phyloP scores from a whole-genome alignment of 2,888 invertebrate genomes.

The Drosophila nr. perissopoda region DNA sequence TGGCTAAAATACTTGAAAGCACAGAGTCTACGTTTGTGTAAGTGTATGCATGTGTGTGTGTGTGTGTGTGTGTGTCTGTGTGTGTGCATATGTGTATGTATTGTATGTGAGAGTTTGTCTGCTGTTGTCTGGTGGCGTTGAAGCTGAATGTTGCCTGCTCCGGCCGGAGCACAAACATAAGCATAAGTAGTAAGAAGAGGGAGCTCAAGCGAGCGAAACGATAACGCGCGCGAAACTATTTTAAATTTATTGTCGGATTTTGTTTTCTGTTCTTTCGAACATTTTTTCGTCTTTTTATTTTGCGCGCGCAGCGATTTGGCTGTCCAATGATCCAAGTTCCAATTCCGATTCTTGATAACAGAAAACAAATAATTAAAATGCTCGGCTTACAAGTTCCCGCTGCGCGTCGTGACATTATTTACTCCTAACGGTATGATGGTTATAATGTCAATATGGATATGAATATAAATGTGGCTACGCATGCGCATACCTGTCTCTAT shows the following conservation, averaged over 20 bases:
- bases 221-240: slow-evolving; percentile 59
- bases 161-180: slow-evolving; percentile 11
- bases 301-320: slow-evolving; percentile 49
- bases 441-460: slow-evolving; percentile 14
- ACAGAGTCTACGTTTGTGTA: slow-evolving; percentile 2
- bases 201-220: slow-evolving; percentile 65
- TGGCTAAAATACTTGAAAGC: slow-evolving; percentile 2
- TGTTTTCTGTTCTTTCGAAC: slow-evolving; percentile 13
- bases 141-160: neutral
- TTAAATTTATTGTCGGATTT: slow-evolving; percentile 14
- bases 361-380: slow-evolving; percentile 36
- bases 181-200: slow-evolving; percentile 56
- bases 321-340: slow-evolving; percentile 13
- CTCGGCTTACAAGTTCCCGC: slow-evolving; percentile 29
- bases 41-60: slow-evolving; percentile 6
- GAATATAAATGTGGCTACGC: slow-evolving; percentile 11
- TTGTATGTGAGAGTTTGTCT: slow-evolving; percentile 1
- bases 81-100: neutral
- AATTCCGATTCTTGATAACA: slow-evolving; percentile 11
- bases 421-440: slow-evolving; percentile 31
- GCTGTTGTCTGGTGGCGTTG: neutral
- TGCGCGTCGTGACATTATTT: slow-evolving; percentile 24
- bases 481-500: slow-evolving; percentile 6
- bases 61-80: slow-evolving; percentile 7
- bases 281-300: slow-evolving; percentile 39